Evolutionary conservation across 2,797 vertebrate genomes (phyloP).

Genomic region (Eulemur albifrons): DNA sequence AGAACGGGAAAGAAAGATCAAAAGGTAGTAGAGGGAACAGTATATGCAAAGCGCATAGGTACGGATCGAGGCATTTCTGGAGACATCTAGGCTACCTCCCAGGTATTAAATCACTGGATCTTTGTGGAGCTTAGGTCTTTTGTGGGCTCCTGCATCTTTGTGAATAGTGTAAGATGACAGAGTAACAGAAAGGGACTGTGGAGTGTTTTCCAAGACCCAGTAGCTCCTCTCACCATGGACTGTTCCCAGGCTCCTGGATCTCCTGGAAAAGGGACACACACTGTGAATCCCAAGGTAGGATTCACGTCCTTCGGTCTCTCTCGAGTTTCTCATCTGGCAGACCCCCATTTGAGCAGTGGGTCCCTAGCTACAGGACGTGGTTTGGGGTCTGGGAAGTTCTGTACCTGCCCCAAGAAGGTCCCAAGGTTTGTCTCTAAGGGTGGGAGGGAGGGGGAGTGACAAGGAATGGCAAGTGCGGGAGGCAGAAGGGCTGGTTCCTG

Average conservation of each 20-base stretch:
- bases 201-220: not conserved
- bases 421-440: not conserved
- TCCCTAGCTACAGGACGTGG: not conserved
- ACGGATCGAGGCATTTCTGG: not conserved
- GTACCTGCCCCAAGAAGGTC: not conserved
- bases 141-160: not conserved
- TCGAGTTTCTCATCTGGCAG: not conserved
- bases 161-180: not conserved
- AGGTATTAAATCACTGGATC: not conserved
- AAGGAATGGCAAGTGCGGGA: not conserved
- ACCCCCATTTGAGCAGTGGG: not conserved
- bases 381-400: not conserved
- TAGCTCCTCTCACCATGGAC: not conserved
- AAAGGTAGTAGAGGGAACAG: not conserved
- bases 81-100: not conserved
- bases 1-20: not conserved
- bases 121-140: not conserved
- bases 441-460: not conserved
- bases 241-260: not conserved
- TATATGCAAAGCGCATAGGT: not conserved
- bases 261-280: not conserved
- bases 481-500: not conserved
- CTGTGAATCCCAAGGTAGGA: fast-evolving
- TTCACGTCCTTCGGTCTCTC: not conserved
- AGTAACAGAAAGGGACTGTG: not conserved